Conservation (phyloP, 1,140 invertebrate species). For the Dendrolimus kikuchii region DNA sequence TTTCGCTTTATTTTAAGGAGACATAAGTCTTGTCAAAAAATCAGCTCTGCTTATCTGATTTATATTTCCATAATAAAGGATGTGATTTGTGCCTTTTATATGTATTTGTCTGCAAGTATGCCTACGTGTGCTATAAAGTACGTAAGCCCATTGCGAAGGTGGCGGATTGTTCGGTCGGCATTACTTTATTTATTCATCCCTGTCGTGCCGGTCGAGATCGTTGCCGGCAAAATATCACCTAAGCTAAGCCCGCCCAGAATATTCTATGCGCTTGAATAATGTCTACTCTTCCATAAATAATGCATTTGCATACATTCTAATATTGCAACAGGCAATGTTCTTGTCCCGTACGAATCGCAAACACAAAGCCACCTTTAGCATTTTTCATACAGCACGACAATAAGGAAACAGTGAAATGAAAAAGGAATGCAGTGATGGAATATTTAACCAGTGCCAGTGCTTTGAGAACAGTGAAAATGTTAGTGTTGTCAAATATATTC, state of each 20-base stretch:
- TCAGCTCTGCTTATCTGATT: conserved; percentile 4
- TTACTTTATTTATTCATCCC: conserved; percentile 35
- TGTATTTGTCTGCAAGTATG: not conserved
- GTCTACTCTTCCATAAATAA: conserved; percentile 39
- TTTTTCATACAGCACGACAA: conserved; percentile 24
- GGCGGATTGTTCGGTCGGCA: conserved; percentile 16
- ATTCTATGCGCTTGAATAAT: conserved; percentile 46
- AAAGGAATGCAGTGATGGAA: conserved; percentile 69
- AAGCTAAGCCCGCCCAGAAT: conserved; percentile 28
- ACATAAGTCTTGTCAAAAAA: conserved; percentile 30
- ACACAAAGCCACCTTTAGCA: conserved; percentile 43
- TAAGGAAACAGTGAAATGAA: conserved; percentile 37
- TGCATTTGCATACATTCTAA: conserved; percentile 39
- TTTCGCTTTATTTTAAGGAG: conserved; percentile 32
- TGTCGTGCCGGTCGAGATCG: conserved; percentile 19
- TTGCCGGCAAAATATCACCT: conserved; percentile 25
- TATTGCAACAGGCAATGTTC: conserved; percentile 26
- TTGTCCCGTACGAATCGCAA: conserved; percentile 23
- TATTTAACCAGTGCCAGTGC: conserved; percentile 50
- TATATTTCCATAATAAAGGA: not conserved
- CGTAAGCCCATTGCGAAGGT: conserved; percentile 10
- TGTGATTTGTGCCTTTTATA: not conserved
- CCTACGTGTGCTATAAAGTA: conserved; percentile 9
- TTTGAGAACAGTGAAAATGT: conserved; percentile 64
- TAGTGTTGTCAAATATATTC: conserved; percentile 63